These are phyloP conservation scores for Eira barbara DNA, from an alignment of 2,113 vertebrate genomes.

Conservation along the genomic window DNA sequence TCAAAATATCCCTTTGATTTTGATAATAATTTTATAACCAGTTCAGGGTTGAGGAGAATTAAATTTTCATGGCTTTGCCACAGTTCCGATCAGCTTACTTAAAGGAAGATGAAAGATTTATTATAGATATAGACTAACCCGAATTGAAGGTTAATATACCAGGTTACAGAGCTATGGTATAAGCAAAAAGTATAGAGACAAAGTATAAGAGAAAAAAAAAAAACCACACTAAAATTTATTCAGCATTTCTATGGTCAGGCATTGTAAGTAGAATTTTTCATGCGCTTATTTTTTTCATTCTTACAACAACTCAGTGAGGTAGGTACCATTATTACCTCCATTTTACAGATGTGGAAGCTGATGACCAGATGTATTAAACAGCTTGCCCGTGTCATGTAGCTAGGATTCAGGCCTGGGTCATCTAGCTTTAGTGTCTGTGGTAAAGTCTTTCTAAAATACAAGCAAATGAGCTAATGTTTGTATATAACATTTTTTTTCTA, in stretches of 20 bases:
- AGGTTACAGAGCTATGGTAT: not conserved
- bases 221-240: not conserved
- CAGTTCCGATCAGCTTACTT: not conserved
- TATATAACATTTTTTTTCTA: not conserved
- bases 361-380: not conserved
- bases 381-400: not conserved
- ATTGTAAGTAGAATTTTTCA: not conserved
- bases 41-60: not conserved
- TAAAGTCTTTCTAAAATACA: constrained; percentile 6
- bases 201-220: not conserved
- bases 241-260: not conserved
- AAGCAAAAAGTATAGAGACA: not conserved
- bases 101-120: not conserved
- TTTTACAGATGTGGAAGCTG: not conserved
- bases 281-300: not conserved
- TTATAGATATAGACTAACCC: not conserved
- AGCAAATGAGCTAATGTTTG: not conserved
- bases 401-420: not conserved
- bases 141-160: not conserved
- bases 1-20: constrained; percentile 15
- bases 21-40: not conserved
- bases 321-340: not conserved
- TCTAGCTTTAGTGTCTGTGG: not conserved
- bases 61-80: not conserved
- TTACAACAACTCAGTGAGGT: not conserved